Evolutionary conservation across 2,888 invertebrate species (phyloP), one percentile per base, ranked within the genome.

Genomic region (Synergus itoensis): DNA sequence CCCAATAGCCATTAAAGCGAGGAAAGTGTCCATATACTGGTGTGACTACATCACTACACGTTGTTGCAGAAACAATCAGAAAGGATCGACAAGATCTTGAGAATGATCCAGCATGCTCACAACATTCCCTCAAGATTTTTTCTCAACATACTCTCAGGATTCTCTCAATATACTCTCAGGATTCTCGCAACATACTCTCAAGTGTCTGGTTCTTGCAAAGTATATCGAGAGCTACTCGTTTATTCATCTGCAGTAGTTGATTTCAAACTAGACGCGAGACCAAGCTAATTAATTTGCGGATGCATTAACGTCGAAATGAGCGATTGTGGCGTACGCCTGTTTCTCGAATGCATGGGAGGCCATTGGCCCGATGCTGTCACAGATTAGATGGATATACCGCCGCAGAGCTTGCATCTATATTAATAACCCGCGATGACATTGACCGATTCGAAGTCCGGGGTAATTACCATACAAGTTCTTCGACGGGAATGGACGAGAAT

Each of bases 341-440:
- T 80, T 63, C 63, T 64, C 41, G 69, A 62, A 76, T 78, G 81
- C 82, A 81, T 36, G 82, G 77, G 82, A 84, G 82, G 69, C 81
- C 80, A 77, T 45, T 76, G 76, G 83, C 81, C 77, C 86, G 89
- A 88, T 88, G 86, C 86, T 89, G 89, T 89, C 88, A 86, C 85
- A 88, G 88, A 90, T 89, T 87, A 88, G 86, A 87, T 84, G 87
- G 86, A 88, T 87, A 84, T 82, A 75, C 69, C 77, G 85, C 81
- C 80, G 82, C 77, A 75, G 80, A 77, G 80, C 84, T 87, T 86
- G 89, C 87, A 86, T 91, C 91, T 91, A 90, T 91, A 91, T 91
- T 90, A 91, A 90, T 90, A 90, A 90, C 90, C 86, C 85, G 81
- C 83, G 86, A 88, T 87, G 90, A 90, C 90, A 84, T 88, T 90